Evolutionary conservation across 2,797 vertebrate genomes (phyloP).

Genomic region (Lophotriccus pileatus): DNA sequence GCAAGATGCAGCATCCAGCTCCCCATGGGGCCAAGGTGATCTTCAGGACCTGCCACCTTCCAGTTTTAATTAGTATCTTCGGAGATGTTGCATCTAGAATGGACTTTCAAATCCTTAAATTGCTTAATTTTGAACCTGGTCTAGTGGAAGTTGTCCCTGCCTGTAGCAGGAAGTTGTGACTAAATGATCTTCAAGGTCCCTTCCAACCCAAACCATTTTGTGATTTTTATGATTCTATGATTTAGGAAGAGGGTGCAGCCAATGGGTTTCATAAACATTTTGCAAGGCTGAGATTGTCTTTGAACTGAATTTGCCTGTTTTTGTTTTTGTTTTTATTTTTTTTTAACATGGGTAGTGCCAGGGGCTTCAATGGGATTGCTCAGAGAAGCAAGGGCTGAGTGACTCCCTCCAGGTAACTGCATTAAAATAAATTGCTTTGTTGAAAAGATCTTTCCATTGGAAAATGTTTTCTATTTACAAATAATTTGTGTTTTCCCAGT

Average conservation of each 20-base stretch:
- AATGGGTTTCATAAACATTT: neutral
- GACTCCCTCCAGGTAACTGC: neutral
- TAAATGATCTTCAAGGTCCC: neutral
- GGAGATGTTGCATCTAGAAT: accelerated
- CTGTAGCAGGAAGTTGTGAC: neutral
- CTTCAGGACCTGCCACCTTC: neutral
- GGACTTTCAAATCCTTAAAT: neutral
- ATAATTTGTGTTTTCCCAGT: neutral
- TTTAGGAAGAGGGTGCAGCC: neutral
- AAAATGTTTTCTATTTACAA: neutral
- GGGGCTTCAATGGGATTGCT: neutral
- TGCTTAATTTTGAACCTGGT: neutral
- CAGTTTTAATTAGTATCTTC: neutral
- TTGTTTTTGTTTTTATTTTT: neutral
- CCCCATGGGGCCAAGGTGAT: accelerated
- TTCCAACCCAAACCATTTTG: neutral
- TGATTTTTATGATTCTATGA: neutral
- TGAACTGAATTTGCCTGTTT: neutral
- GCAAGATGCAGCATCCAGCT: neutral
- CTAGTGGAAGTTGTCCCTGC: neutral
- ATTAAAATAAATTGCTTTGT: neutral
- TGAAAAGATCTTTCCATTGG: neutral
- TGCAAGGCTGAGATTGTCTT: neutral
- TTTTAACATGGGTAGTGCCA: neutral
- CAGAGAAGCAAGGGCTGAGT: neutral